Conservation (phyloP, 2,888 invertebrate species). For the Drosophila mimetica region DNA sequence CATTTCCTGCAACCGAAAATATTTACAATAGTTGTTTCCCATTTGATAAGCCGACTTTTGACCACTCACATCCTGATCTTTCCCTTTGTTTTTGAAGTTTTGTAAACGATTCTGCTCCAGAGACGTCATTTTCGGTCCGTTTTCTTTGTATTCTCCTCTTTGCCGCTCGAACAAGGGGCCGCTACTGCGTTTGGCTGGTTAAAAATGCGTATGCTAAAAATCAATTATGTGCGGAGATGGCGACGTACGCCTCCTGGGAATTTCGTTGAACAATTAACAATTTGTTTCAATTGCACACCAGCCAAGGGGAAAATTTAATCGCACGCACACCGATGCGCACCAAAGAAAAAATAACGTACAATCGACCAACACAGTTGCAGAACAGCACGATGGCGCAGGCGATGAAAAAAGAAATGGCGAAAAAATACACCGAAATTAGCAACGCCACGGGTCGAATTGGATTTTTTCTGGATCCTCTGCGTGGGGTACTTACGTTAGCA, state of each 20-base stretch:
- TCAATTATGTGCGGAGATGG: slow-evolving; percentile 18
- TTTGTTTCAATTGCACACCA: slow-evolving; percentile 53
- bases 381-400: slow-evolving; percentile 63
- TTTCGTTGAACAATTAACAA: slow-evolving; percentile 33
- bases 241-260: slow-evolving; percentile 26
- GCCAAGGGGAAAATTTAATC: slow-evolving; percentile 47
- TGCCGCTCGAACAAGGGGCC: slow-evolving; percentile 9
- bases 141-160: slow-evolving; percentile 13
- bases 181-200: slow-evolving; percentile 5
- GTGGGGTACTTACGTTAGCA: slow-evolving; percentile 56
- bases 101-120: slow-evolving; percentile 89
- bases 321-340: slow-evolving; percentile 27
- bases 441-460: background rate
- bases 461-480: too few species aligned
- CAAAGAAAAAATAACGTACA: slow-evolving; percentile 48
- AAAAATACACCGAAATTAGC: slow-evolving; percentile 46
- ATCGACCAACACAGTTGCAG: slow-evolving; percentile 65
- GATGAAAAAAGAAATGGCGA: slow-evolving; percentile 74
- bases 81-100: slow-evolving; percentile 99
- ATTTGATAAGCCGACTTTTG: background rate
- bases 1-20: slow-evolving; percentile 90
- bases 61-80: slow-evolving; percentile 98
- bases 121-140: slow-evolving; percentile 74
- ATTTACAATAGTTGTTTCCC: background rate
- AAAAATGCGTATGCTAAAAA: slow-evolving; percentile 46